phyloP scores from a whole-genome alignment of 2,113 vertebrate genomes.

The Mionectes macconnelli region DNA sequence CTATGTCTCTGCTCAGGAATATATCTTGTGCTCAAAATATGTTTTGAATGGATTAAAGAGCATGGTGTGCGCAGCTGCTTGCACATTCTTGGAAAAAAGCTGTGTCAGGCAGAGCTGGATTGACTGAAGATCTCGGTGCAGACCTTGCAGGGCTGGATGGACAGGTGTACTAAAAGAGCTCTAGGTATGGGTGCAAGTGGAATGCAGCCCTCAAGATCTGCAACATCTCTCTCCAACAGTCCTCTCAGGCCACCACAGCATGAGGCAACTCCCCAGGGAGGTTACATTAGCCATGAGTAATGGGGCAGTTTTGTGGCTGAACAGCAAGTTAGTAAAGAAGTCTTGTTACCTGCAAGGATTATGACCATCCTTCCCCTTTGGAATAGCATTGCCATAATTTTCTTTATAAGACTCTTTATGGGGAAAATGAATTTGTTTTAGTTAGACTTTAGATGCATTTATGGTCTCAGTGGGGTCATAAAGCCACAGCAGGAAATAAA shows the following conservation, averaged over 20 bases:
- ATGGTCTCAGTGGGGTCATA: background rate
- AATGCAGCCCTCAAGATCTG: background rate
- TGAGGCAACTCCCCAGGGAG: background rate
- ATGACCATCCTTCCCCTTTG: background rate
- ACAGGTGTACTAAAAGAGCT: fast-evolving
- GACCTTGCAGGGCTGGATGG: background rate
- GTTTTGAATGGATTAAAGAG: background rate
- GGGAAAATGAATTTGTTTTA: background rate
- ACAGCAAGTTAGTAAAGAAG: background rate
- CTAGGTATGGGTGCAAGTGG: fast-evolving
- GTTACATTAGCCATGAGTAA: background rate
- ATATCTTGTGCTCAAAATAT: background rate
- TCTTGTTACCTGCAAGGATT: background rate
- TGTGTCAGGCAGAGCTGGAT: background rate
- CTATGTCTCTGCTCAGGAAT: background rate
- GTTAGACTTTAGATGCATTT: constrained; percentile 2
- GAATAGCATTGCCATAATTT: background rate
- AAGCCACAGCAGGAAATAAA: constrained; percentile 14
- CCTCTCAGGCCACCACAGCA: background rate
- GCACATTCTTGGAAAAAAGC: background rate
- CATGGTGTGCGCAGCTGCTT: background rate
- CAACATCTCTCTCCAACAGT: background rate
- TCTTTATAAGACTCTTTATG: background rate
- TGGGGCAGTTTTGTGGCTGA: background rate
- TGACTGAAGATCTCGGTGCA: background rate